Conservation (phyloP, 2,797 vertebrate species). For the Masticophis lateralis region DNA sequence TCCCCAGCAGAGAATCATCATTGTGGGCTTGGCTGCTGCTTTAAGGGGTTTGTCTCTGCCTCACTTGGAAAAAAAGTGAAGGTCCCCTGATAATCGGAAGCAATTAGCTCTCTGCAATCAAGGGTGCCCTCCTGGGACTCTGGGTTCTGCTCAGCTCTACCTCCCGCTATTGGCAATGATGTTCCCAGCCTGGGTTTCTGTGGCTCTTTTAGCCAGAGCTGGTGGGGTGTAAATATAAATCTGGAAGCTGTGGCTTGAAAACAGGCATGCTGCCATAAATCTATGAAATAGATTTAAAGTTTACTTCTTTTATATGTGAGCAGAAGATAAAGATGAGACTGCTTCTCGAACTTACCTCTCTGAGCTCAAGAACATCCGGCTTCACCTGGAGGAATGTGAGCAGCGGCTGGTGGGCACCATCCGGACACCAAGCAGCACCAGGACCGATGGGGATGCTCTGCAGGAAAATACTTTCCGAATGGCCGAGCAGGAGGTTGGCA, state of each 20-base stretch:
- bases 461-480: conserved; percentile 78
- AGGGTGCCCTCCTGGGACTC: neutral
- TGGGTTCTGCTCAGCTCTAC: neutral
- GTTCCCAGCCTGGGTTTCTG: neutral
- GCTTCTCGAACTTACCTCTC: conserved; percentile 84
- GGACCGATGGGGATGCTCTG: conserved; percentile 64
- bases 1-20: neutral
- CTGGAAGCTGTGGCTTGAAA: neutral
- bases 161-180: neutral
- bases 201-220: neutral
- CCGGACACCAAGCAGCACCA: conserved; percentile 72
- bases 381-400: conserved; percentile 84
- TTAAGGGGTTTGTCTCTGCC: neutral
- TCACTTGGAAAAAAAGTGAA: neutral
- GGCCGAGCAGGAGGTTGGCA: conserved; percentile 87
- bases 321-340: conserved; percentile 94
- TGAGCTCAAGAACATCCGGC: conserved; percentile 84
- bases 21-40: neutral
- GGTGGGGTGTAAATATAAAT: neutral
- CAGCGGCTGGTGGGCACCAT: conserved; percentile 80
- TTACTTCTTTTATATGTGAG: neutral
- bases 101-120: neutral
- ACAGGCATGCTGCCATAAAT: no score
- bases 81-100: neutral
- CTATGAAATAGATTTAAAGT: neutral